Evolutionary conservation across 1,140 invertebrate species (phyloP).

Genomic region (Vanessa tameamea): DNA sequence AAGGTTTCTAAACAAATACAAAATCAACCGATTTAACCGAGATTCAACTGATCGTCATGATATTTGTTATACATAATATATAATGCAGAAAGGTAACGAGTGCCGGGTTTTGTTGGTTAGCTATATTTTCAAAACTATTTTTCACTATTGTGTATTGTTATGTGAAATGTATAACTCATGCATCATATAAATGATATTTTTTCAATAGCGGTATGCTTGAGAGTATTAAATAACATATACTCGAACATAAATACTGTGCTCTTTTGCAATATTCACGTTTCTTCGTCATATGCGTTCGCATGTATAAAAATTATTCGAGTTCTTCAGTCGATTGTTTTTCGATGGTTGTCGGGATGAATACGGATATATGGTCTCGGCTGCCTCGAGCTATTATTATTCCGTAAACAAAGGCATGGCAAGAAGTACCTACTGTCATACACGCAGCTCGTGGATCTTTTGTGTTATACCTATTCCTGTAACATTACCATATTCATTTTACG

Average conservation of each 20-base stretch:
- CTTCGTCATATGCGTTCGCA: not conserved
- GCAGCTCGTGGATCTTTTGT: conserved; percentile 7
- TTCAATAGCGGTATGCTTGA: too few species aligned
- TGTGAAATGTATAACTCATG: too few species aligned
- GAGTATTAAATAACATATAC: too few species aligned
- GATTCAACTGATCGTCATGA: too few species aligned
- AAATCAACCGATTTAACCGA: too few species aligned
- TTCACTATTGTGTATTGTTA: too few species aligned
- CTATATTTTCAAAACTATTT: too few species aligned
- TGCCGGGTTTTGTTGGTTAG: not conserved
- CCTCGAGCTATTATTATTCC: conserved; percentile 23
- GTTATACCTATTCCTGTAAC: conserved; percentile 7
- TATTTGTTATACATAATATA: too few species aligned
- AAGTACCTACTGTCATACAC: conserved; percentile 1
- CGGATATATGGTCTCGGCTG: conserved; percentile 17
- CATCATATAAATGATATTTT: too few species aligned
- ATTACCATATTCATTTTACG: not conserved
- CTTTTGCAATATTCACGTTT: not conserved
- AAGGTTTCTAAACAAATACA: too few species aligned
- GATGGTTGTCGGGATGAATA: conserved; percentile 25
- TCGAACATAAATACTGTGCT: not conserved
- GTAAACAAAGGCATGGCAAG: conserved; percentile 17
- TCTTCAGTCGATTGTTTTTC: conserved; percentile 19
- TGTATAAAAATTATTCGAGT: conserved; percentile 12
- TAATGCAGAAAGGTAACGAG: too few species aligned